Percentiles rank a stretch among this genome's conserved stretches.
Evolutionary conservation across 2,888 invertebrate species (phyloP).

Genomic region (Hedychridium roseum): DNA sequence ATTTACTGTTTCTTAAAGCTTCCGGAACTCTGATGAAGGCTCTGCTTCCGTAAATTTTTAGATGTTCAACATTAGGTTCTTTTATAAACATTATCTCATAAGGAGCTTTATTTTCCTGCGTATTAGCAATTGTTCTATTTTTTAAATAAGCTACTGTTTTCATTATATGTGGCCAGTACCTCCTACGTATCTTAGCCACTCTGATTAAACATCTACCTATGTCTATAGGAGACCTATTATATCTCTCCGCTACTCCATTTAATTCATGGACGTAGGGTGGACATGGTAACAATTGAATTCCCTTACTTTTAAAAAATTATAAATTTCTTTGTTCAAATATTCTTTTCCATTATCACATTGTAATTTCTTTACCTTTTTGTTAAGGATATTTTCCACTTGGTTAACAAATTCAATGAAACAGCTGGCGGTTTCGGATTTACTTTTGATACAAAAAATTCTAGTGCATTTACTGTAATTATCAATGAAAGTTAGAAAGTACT

Average conservation of each 20-base stretch:
- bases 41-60: constrained; percentile 21
- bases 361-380: constrained; percentile 13
- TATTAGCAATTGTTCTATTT: constrained; percentile 23
- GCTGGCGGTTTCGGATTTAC: constrained; percentile 20
- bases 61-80: constrained; percentile 22
- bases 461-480: constrained; percentile 22
- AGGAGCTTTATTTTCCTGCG: constrained; percentile 25
- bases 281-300: constrained; percentile 20
- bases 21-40: constrained; percentile 25
- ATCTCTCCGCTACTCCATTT: constrained; percentile 27
- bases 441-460: constrained; percentile 22
- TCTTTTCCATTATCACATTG: constrained; percentile 23
- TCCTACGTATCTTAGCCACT: constrained; percentile 18
- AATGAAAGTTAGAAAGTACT: constrained; percentile 20
- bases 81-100: constrained; percentile 25
- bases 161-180: constrained; percentile 26
- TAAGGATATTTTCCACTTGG: constrained; percentile 18
- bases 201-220: constrained; percentile 19
- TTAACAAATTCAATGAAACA: constrained; percentile 21
- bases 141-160: constrained; percentile 22
- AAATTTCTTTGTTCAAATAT: constrained; percentile 22
- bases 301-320: constrained; percentile 11
- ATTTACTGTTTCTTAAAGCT: constrained; percentile 15
- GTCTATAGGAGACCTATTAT: constrained; percentile 26
- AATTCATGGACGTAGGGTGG: constrained; percentile 26